Evolutionary conservation across 2,888 invertebrate genomes (phyloP).

Genomic region (Adelphocoris suturalis): DNA sequence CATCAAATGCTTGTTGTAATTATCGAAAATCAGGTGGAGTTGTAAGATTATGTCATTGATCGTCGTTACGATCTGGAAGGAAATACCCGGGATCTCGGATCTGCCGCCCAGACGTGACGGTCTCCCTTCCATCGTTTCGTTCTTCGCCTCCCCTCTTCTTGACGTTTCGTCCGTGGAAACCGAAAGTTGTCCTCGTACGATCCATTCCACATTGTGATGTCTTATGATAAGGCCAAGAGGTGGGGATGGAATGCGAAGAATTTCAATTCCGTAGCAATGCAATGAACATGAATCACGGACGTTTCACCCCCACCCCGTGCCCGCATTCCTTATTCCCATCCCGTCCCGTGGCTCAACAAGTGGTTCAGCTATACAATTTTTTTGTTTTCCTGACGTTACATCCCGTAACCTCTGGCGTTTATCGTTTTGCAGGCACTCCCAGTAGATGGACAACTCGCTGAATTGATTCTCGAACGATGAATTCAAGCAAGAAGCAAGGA

Average conservation of each 20-base stretch:
- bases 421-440: constrained; percentile 10
- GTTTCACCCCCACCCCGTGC: constrained; percentile 55
- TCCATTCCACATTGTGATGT: constrained; percentile 61
- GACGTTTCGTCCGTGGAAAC: constrained; percentile 52
- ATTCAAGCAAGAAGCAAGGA: constrained; percentile 76
- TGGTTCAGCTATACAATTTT: constrained; percentile 47
- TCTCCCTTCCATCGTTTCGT: background rate
- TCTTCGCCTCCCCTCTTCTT: background rate
- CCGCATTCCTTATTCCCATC: constrained; percentile 63
- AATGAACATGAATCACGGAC: constrained; percentile 71
- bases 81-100: background rate
- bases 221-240: constrained; percentile 44
- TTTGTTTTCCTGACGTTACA: constrained; percentile 29
- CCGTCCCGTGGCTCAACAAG: constrained; percentile 67
- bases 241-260: constrained; percentile 69
- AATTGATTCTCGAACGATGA: constrained; percentile 73
- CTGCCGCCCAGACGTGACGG: background rate
- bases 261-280: constrained; percentile 65
- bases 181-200: constrained; percentile 64
- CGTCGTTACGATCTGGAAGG: background rate
- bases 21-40: background rate
- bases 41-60: constrained; percentile 18
- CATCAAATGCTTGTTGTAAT: background rate
- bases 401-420: background rate
- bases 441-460: constrained; percentile 6